Base-by-base conservation (phyloP, 2,797 vertebrate species). In the Jordanella pulchra region DNA sequence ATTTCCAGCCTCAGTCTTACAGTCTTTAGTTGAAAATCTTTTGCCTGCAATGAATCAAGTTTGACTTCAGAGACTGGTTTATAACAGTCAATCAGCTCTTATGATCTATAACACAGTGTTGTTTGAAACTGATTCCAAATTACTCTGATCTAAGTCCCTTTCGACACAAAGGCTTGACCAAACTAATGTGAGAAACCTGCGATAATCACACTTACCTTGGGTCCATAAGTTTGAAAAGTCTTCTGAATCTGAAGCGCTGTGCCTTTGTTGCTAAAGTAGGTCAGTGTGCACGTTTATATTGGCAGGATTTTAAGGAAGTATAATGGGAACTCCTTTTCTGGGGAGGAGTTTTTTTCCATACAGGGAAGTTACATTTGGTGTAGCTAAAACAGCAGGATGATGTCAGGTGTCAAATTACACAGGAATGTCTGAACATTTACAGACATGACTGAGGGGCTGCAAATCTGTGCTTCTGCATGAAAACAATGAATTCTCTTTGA, bases 331-430 rank as follows among this genome's bases (percentile, higher is more conserved):
- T 48, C 39, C 48, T 39, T 27, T 42, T 71, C 67, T 44, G 74
- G 80, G 89, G 86, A 86, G 83, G 89, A 77, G 85, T 73, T 69
- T 64, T 65, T 81, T 77, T 32, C 55, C 81, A 51, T 35, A 56
- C 35, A 17, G 78, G 73, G 81, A 69, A 83, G 78, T 77, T 82
- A 87, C 93, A 92, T 91, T 81, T 93, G 94, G 87, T 91, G 90
- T 89, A 69, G 32, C 74, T 92, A 67, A 15, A 65, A 71, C 35
- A 69, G 32, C 73, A 63, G 75, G 73, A 89, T 93, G 90, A 90
- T 88, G 91, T 92, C 87, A 92, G 83, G 91, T 85, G 82, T 94
- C 90, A n/a, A 60, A 47, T 93, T 93, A 88, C 91, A 77, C 71
- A 66, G 23, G 1, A 23, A 25, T 4, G 18, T 42, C n/a, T 68